Conservation (phyloP, 2,888 invertebrate species). For the Philonicus albiceps region DNA sequence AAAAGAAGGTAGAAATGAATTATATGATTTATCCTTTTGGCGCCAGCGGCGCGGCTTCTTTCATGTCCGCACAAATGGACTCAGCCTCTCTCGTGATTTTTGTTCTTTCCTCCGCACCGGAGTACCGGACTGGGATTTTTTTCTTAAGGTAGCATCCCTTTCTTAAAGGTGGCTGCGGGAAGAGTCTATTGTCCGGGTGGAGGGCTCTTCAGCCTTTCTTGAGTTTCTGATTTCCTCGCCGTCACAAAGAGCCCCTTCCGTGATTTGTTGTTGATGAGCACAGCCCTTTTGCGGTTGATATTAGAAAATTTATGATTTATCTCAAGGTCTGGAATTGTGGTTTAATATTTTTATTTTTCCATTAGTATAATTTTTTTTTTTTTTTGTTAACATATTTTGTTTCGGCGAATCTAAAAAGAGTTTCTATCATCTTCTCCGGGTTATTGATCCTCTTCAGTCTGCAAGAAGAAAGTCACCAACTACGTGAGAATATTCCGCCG, state of each 20-base stretch:
- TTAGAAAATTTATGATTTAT: conserved; percentile 36
- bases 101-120: conserved; percentile 15
- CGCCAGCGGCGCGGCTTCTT: conserved; percentile 49
- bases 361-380: neutral
- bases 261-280: conserved; percentile 24
- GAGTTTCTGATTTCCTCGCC: conserved; percentile 8
- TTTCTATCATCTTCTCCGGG: neutral
- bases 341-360: neutral
- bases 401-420: neutral
- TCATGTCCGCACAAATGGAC: conserved; percentile 44
- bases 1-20: conserved; percentile 41
- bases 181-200: conserved; percentile 1
- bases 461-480: conserved; percentile 28
- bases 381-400: neutral
- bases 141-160: conserved; percentile 23
- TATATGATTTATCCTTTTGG: conserved; percentile 50
- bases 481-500: conserved; percentile 29
- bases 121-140: neutral
- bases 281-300: conserved; percentile 34
- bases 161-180: conserved; percentile 12
- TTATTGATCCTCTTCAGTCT: neutral
- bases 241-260: neutral
- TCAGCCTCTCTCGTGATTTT: conserved; percentile 9
- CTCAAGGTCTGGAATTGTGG: neutral
- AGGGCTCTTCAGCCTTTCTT: neutral